A percentile compares a stretch with the other conserved stretches of the same genome.
Evolutionary conservation across 2,888 invertebrate genomes (phyloP).

Genomic region (Matsumyia berberina): DNA sequence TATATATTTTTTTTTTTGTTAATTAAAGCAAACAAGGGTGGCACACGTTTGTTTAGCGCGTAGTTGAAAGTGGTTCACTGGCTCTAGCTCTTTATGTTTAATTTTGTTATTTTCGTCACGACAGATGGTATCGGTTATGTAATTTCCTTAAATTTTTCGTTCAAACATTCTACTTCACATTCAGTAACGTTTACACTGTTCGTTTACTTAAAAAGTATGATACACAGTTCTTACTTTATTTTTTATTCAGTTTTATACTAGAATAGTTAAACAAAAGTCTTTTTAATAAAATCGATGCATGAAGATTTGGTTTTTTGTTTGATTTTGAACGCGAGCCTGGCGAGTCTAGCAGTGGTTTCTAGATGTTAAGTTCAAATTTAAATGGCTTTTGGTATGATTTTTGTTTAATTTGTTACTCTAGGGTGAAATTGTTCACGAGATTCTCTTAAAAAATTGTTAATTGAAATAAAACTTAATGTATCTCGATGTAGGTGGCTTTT

Average conservation of each 20-base stretch:
- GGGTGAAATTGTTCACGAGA: not conserved
- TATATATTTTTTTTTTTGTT: constrained; percentile 49
- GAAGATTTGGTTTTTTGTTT: constrained; percentile 15
- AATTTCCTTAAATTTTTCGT: constrained; percentile 27
- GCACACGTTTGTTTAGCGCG: not conserved
- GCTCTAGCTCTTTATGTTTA: not conserved
- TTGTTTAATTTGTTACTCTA: constrained; percentile 5
- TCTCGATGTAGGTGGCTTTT: no score
- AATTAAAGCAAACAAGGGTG: constrained; percentile 8
- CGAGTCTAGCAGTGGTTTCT: not conserved
- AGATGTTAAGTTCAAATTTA: not conserved
- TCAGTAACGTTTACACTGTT: constrained; percentile 30
- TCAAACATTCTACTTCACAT: constrained; percentile 35
- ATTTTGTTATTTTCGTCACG: constrained; percentile 7
- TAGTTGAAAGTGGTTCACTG: not conserved
- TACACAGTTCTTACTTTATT: constrained; percentile 18
- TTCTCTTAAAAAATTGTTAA: constrained; percentile 42
- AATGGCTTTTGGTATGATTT: not conserved
- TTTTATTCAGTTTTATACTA: constrained; percentile 44
- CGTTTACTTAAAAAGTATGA: not conserved
- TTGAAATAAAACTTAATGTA: constrained; percentile 7
- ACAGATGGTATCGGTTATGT: constrained; percentile 41
- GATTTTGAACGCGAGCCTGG: not conserved
- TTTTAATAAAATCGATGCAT: constrained; percentile 50
- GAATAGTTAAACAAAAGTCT: constrained; percentile 34